These are phyloP conservation scores for Phylloscopus trochilus DNA, from an alignment of 2,113 vertebrate species.

Conservation along the genomic window DNA sequence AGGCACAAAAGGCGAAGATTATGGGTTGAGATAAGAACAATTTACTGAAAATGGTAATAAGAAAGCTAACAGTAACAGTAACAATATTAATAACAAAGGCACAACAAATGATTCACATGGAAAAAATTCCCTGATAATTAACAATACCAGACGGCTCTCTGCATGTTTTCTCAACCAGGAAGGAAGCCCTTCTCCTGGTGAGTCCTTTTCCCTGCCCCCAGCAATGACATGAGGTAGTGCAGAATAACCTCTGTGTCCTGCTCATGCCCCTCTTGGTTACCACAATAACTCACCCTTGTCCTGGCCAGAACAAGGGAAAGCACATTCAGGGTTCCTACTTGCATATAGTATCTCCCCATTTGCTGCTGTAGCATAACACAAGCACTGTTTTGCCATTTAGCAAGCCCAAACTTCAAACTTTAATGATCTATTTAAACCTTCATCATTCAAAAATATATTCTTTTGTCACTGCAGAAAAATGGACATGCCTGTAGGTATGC, in stretches of 20 bases:
- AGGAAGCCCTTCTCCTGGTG: neutral
- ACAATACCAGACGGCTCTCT: fast-evolving
- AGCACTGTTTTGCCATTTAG: neutral
- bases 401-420: neutral
- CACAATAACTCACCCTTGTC: neutral
- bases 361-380: neutral
- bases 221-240: neutral
- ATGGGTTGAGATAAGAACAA: fast-evolving
- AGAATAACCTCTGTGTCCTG: neutral
- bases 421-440: neutral
- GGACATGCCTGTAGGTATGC: neutral
- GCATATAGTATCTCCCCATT: fast-evolving
- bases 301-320: neutral
- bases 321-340: neutral
- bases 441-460: neutral
- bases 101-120: neutral
- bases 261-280: no score
- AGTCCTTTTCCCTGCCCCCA: no score
- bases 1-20: neutral
- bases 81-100: neutral
- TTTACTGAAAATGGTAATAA: neutral
- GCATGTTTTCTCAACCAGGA: fast-evolving
- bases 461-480: neutral
- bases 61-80: neutral
- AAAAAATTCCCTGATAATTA: fast-evolving